A percentile compares a stretch with the other conserved stretches of the same genome.
These are phyloP conservation scores for Dasypogon diadema DNA, from an alignment of 2,888 invertebrate genomes.

Conservation along the genomic window DNA sequence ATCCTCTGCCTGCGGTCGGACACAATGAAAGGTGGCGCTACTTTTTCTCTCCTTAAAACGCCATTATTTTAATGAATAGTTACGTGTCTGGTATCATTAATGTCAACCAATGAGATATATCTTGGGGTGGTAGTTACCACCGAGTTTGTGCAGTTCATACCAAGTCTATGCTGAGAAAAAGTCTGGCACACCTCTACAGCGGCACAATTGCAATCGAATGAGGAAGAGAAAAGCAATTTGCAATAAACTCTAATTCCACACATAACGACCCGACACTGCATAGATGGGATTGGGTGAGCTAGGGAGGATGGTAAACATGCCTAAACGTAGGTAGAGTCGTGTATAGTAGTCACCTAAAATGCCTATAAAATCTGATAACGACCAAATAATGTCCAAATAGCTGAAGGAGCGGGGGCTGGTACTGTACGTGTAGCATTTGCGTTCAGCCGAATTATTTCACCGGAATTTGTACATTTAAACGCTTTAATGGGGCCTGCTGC, in stretches of 20 bases:
- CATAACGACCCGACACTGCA: conserved; percentile 46
- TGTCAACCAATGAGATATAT: background rate
- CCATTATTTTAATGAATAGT: conserved; percentile 48
- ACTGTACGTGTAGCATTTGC: conserved; percentile 17
- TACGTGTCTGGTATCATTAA: conserved; percentile 34
- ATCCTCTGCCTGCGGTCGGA: background rate
- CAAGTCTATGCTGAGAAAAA: conserved; percentile 29
- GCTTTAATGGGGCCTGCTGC: conserved; percentile 50
- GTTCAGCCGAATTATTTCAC: conserved; percentile 53
- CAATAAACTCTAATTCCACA: conserved; percentile 52
- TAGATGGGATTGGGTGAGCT: conserved; percentile 9
- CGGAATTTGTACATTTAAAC: conserved; percentile 48
- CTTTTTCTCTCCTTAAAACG: background rate
- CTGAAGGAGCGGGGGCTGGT: conserved; percentile 50
- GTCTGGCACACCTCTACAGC: background rate
- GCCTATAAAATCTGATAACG: conserved; percentile 61
- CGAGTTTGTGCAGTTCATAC: background rate
- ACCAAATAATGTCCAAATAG: conserved; percentile 60
- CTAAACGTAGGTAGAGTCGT: conserved; percentile 54
- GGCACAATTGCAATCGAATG: conserved; percentile 48
- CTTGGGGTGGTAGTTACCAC: background rate
- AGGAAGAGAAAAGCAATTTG: conserved; percentile 59
- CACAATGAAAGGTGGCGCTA: background rate
- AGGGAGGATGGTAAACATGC: conserved; percentile 53
- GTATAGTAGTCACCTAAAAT: conserved; percentile 57